Base-by-base conservation (phyloP, 2,113 vertebrate genomes). In the Natator depressus region DNA sequence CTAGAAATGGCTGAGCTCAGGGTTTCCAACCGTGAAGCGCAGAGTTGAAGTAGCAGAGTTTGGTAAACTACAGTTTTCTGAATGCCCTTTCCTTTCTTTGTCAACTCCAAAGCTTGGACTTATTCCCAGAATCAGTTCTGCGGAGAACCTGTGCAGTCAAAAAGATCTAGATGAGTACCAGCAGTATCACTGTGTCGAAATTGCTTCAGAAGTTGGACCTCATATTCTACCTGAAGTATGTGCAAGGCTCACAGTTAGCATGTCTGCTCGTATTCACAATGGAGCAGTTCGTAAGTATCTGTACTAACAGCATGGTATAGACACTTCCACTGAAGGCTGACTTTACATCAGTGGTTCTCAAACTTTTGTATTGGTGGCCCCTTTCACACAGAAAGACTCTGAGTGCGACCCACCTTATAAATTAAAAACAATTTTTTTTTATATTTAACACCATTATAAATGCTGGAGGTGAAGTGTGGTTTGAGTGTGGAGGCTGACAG, bases 221-320 rank as follows among this genome's bases (percentile, higher is more conserved):
- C 95, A 97, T 0, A 19, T 96, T 3, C 93, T 98, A n/a, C 98
- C 98, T 0, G 97, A 98, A 17, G 91, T 72, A 0, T 99, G 99
- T 1, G 69, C 98, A 3, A 97, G 84, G 27, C 98, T 99, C 42
- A 97, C 98, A 4, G 92, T 35, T 82, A 99, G 99, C 95, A 89
- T 99, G 97, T 99, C 99, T 1, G 98, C 99, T 78, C 98, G 94
- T 31, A 98, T 99, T 62, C 98, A 99, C 96, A 94, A 98, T 0
- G 99, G 99, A 1, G 99, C 99, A 0, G 19, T 99, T 0, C 76
- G 99, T 99, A 96, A 99, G 99, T 97, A 88, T 54, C 38, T 55
- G 17, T 75, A 65, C 47, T 49, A 75, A 49, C 46, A 38, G 81
- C 13, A 47, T 46, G 24, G 22, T 47, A n/a, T 85, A 88, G 79